phyloP scores from a whole-genome alignment of 2,797 vertebrate species.

The Sebastolobus alascanus region DNA sequence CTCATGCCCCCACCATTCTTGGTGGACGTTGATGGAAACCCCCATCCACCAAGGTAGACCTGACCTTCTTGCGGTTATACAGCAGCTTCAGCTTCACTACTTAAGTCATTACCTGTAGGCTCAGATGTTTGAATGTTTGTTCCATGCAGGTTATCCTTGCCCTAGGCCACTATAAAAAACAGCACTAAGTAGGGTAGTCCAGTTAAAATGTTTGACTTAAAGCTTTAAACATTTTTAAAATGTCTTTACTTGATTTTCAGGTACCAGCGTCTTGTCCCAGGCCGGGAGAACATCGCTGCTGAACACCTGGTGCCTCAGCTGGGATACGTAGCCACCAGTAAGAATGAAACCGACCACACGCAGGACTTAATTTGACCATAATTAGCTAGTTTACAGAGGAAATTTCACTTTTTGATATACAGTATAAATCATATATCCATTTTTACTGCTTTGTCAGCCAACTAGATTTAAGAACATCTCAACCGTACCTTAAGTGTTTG shows the following conservation, averaged over 20 bases:
- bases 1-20: conserved; percentile 99
- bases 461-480: background rate
- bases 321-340: conserved; percentile 98
- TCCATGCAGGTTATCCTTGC: background rate
- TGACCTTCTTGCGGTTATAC: background rate
- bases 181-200: background rate
- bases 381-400: background rate
- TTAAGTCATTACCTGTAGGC: background rate
- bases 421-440: background rate
- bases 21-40: conserved; percentile 98
- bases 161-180: background rate
- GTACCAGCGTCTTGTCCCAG: conserved; percentile 95
- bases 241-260: conserved; percentile 69
- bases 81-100: too few species aligned
- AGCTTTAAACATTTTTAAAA: background rate
- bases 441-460: background rate
- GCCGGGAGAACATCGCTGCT: conserved; percentile 94
- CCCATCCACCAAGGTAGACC: conserved; percentile 91
- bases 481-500: background rate
- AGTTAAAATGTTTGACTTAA: background rate
- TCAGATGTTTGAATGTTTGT: background rate
- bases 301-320: conserved; percentile 97
- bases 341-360: conserved; percentile 51
- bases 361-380: conserved; percentile 3
- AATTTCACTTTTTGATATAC: background rate